Conservation (phyloP, 2,797 vertebrate genomes). For the Lepus townsendii region DNA sequence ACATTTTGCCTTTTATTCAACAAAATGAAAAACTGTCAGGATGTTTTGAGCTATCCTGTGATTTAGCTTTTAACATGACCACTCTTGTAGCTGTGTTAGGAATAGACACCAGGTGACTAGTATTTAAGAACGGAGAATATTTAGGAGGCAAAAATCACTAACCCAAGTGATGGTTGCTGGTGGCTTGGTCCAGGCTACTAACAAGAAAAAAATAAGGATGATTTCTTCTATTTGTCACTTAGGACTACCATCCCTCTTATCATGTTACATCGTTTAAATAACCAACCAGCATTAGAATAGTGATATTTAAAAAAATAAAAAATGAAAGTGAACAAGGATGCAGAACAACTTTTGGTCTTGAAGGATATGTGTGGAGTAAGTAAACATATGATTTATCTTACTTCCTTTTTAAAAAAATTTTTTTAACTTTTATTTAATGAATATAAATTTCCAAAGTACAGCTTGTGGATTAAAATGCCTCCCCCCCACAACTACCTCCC, state of each 20-base stretch:
- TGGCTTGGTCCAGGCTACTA: not conserved
- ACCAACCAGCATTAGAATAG: not conserved
- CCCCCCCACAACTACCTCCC: too few relatives aligned
- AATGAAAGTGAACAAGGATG: not conserved
- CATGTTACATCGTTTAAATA: not conserved
- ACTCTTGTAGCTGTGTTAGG: not conserved
- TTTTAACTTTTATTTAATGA: too few relatives aligned
- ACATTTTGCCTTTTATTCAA: not conserved
- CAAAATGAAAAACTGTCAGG: not conserved
- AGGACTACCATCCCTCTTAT: not conserved
- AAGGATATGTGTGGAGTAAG: not conserved
- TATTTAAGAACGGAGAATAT: not conserved
- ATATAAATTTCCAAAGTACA: too few relatives aligned
- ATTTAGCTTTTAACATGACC: not conserved
- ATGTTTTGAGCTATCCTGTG: not conserved
- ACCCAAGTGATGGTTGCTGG: not conserved
- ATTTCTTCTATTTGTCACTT: not conserved
- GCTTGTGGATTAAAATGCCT: too few relatives aligned
- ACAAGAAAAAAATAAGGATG: not conserved
- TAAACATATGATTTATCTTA: not conserved
- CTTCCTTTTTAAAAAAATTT: not conserved
- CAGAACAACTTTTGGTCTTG: constrained; percentile 22
- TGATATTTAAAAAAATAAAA: not conserved
- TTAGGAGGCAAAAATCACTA: not conserved
- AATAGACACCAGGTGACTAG: not conserved